Evolutionary conservation across 2,113 vertebrate genomes (phyloP).

Genomic region (Rhinichthys klamathensis): DNA sequence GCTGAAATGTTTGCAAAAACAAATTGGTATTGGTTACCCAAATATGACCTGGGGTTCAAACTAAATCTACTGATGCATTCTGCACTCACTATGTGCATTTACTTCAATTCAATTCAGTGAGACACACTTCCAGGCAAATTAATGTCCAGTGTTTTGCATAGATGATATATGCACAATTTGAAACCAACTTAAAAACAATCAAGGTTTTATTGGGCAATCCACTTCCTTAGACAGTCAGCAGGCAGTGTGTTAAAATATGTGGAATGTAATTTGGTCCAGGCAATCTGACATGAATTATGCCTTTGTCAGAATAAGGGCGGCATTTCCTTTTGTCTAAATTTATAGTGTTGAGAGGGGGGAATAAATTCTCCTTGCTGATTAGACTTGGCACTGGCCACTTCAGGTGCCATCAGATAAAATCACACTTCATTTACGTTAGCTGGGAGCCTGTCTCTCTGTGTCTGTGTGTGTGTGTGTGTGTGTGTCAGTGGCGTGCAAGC

Average conservation of each 20-base stretch:
- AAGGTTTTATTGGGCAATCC: conserved; percentile 13
- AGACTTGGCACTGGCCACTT: conserved; percentile 38
- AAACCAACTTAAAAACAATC: conserved; percentile 14
- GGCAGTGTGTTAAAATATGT: not conserved
- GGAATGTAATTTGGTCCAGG: conserved; percentile 39
- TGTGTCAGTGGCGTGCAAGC: no score
- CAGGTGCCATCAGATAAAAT: conserved; percentile 34
- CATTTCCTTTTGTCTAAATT: conserved; percentile 41
- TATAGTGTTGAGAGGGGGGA: conserved; percentile 1
- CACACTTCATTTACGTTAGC: conserved; percentile 32
- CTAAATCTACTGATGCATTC: not conserved
- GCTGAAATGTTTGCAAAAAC: not conserved
- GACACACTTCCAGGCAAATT: not conserved
- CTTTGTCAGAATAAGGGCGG: conserved; percentile 10
- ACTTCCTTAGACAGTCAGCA: conserved; percentile 27
- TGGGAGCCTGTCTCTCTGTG: not conserved
- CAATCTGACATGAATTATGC: conserved; percentile 45
- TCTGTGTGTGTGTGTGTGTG: not conserved
- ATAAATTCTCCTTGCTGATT: conserved; percentile 39
- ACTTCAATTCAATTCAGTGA: not conserved
- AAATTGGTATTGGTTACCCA: not conserved
- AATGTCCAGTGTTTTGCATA: not conserved
- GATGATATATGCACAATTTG: not conserved
- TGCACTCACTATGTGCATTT: not conserved
- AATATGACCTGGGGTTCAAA: not conserved